phyloP scores from a whole-genome alignment of 2,113 vertebrate genomes.

The Sinocyclocheilus anophthalmus region DNA sequence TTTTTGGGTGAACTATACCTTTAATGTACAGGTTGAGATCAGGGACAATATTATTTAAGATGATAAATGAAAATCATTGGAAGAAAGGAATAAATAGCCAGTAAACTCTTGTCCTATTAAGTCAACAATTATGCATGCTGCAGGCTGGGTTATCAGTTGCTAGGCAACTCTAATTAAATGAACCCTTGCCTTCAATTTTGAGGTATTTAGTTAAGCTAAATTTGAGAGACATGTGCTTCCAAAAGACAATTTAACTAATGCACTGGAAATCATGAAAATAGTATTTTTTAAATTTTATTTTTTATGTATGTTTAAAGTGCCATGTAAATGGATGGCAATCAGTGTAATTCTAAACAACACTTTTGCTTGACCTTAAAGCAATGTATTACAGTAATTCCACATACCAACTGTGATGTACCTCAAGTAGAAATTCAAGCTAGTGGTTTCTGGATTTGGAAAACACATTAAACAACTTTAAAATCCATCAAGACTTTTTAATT shows the following conservation, averaged over 20 bases:
- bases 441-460: neutral
- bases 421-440: neutral
- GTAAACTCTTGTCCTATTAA: slow-evolving; percentile 35
- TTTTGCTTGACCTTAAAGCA: slow-evolving; percentile 12
- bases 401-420: neutral
- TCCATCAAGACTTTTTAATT: slow-evolving; percentile 16
- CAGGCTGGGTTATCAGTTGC: slow-evolving; percentile 65
- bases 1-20: too few relatives aligned
- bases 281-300: neutral
- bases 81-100: slow-evolving; percentile 27
- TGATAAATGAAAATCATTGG: neutral
- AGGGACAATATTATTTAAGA: neutral
- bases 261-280: neutral
- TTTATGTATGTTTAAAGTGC: neutral
- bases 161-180: slow-evolving; percentile 67
- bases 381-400: slow-evolving; percentile 7
- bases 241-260: neutral
- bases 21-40: slow-evolving; percentile 13
- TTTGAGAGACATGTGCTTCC: neutral
- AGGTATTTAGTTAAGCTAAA: slow-evolving; percentile 34
- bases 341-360: neutral
- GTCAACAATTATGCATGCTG: slow-evolving; percentile 41
- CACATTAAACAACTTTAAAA: slow-evolving; percentile 16
- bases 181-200: slow-evolving; percentile 43
- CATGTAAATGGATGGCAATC: neutral